phyloP scores from a whole-genome alignment of 2,797 vertebrate genomes.

The Mormyrops boulengeri region DNA sequence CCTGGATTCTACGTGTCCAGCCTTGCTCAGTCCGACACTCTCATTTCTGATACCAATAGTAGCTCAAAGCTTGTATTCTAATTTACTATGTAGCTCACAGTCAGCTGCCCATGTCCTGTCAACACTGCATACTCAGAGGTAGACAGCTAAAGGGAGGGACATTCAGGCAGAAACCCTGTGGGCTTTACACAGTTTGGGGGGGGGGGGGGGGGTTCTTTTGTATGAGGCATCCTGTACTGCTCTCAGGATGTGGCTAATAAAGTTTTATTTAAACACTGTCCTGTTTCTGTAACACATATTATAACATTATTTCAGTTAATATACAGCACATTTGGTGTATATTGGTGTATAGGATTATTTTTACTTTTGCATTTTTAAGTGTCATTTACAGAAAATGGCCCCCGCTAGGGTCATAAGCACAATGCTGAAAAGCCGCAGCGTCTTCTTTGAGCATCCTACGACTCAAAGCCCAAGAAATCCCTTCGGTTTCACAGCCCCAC shows the following conservation, averaged over 20 bases:
- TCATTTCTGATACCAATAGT: neutral
- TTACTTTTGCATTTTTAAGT: conserved; percentile 37
- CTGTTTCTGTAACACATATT: neutral
- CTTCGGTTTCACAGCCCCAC: neutral
- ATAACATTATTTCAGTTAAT: conserved; percentile 52
- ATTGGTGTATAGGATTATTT: conserved; percentile 48
- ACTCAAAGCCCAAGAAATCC: neutral
- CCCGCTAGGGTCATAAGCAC: neutral
- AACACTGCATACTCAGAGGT: neutral
- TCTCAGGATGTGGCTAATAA: neutral
- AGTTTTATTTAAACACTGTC: neutral
- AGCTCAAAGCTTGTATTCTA: neutral
- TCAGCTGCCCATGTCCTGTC: neutral
- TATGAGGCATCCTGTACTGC: neutral
- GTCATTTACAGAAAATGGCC: neutral
- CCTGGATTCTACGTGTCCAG: neutral
- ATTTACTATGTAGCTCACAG: neutral
- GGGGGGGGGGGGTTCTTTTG: neutral
- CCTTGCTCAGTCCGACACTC: neutral
- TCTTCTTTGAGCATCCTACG: neutral
- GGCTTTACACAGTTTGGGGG: neutral
- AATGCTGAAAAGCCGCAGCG: neutral
- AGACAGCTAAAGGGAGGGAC: neutral
- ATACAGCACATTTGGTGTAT: conserved; percentile 51
- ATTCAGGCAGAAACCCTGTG: neutral